phyloP scores from a whole-genome alignment of 1,140 invertebrate species.

The Pogonognathellus flavescens region DNA sequence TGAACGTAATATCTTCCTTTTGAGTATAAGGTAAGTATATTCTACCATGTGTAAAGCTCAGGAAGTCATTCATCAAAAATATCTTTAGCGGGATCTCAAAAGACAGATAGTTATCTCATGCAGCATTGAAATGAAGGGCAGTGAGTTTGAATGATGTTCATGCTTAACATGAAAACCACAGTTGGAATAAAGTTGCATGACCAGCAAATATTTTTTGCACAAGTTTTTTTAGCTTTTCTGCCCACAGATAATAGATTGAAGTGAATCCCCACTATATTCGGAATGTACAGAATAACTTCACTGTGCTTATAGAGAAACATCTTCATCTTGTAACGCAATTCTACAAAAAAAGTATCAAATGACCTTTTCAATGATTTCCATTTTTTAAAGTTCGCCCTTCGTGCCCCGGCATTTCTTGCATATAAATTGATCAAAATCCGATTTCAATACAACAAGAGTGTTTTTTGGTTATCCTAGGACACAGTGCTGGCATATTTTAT shows the following conservation, averaged over 20 bases:
- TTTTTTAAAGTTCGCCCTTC: not conserved
- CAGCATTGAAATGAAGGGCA: slow-evolving; percentile 6
- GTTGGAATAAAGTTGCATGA: slow-evolving; percentile 43
- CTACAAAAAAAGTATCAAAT: not conserved
- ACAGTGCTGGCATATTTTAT: not conserved
- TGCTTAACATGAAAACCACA: slow-evolving; percentile 32
- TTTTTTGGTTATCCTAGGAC: not conserved
- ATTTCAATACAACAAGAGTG: not conserved
- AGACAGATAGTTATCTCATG: not conserved
- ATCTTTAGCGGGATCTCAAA: slow-evolving; percentile 6
- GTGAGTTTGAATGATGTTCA: slow-evolving; percentile 14
- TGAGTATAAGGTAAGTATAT: not conserved
- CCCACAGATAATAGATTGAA: not conserved
- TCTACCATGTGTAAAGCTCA: not conserved
- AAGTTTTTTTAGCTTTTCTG: not conserved
- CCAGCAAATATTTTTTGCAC: slow-evolving; percentile 51
- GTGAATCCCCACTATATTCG: not conserved
- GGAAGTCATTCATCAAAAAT: slow-evolving; percentile 47
- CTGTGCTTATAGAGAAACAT: not conserved
- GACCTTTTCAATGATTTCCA: slow-evolving; percentile 18
- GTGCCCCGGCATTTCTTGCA: too few relatives aligned
- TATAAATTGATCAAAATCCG: too few relatives aligned
- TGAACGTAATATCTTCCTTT: too few relatives aligned
- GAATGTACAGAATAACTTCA: not conserved
- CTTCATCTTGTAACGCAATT: not conserved